A percentile compares a stretch with the other conserved stretches of the same genome.
These are phyloP conservation scores for Tetragnatha montana DNA, from an alignment of 2,888 invertebrate species.

Conservation along the genomic window DNA sequence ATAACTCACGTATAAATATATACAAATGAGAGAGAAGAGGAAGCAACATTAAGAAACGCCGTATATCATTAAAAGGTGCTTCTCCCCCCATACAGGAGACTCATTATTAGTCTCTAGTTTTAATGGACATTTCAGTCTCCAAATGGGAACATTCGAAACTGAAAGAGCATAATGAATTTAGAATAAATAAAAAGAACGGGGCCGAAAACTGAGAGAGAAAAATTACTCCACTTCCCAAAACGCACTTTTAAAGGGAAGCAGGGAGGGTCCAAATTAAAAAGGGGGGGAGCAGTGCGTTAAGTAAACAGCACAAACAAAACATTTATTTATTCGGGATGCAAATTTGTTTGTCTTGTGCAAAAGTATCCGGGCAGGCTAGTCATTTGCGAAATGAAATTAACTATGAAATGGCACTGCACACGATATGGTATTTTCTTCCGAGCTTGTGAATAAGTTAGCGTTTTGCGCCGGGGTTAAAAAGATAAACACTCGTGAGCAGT, in stretches of 20 bases:
- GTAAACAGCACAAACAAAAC: conserved; percentile 46
- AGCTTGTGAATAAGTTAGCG: conserved; percentile 32
- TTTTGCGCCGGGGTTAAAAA: conserved; percentile 37
- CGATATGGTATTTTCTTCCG: conserved; percentile 40
- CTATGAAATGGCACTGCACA: conserved; percentile 38
- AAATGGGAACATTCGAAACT: conserved; percentile 44
- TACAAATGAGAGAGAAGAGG: conserved; percentile 19
- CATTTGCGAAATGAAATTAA: conserved; percentile 65
- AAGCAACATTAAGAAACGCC: conserved; percentile 59
- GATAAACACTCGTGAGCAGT: conserved; percentile 41
- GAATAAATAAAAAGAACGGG: conserved; percentile 30
- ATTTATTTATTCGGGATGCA: conserved; percentile 60
- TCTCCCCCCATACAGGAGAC: conserved; percentile 30
- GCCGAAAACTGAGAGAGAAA: conserved; percentile 26
- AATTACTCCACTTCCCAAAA: conserved; percentile 21
- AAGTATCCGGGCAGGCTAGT: conserved; percentile 2
- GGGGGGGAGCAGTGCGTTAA: conserved; percentile 3
- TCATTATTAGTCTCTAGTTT: conserved; percentile 53
- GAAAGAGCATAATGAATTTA: conserved; percentile 58
- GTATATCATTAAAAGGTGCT: conserved; percentile 60
- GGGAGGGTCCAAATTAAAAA: conserved; percentile 19
- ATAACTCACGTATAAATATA: conserved; percentile 41
- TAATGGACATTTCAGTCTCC: conserved; percentile 63
- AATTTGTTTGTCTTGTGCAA: conserved; percentile 27
- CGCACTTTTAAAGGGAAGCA: background rate